Conservation (phyloP, 1,140 invertebrate species). For the Drosophila malerkotliana region DNA sequence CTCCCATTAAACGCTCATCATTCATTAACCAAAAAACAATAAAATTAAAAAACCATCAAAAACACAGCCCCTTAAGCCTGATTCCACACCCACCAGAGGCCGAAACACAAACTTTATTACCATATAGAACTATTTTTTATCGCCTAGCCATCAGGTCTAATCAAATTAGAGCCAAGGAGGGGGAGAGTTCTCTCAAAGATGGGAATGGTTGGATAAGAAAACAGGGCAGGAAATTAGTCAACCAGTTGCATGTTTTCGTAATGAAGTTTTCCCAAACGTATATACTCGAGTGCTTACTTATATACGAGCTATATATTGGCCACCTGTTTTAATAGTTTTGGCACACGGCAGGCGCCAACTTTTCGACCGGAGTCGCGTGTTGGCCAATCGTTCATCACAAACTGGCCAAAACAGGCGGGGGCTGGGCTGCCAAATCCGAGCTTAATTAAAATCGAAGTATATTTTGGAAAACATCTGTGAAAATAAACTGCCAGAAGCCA, state of each 20-base stretch:
- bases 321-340: slow-evolving; percentile 76
- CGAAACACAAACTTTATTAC: slow-evolving; percentile 61
- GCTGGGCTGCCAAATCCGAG: slow-evolving; percentile 36
- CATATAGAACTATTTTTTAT: slow-evolving; percentile 79
- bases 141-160: slow-evolving; percentile 44
- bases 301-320: slow-evolving; percentile 42
- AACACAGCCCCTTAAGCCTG: slow-evolving; percentile 26
- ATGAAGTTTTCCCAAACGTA: slow-evolving; percentile 5
- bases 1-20: slow-evolving; percentile 18
- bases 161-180: slow-evolving; percentile 29
- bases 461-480: slow-evolving; percentile 8
- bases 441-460: slow-evolving; percentile 70
- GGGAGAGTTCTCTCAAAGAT: slow-evolving; percentile 37
- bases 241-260: slow-evolving; percentile 70
- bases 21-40: slow-evolving; percentile 54
- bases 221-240: slow-evolving; percentile 62
- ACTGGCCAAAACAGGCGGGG: slow-evolving; percentile 41
- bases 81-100: slow-evolving; percentile 26
- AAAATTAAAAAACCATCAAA: slow-evolving; percentile 75
- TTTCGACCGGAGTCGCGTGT: slow-evolving; percentile 73
- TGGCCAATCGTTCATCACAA: slow-evolving; percentile 54
- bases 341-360: slow-evolving; percentile 55
- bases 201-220: slow-evolving; percentile 49
- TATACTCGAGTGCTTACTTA: background rate
- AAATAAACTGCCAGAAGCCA: too few species aligned